A percentile compares a stretch with the other conserved stretches of the same genome.
Conservation (phyloP, 2,113 vertebrate species). For the Tachycineta bicolor region DNA sequence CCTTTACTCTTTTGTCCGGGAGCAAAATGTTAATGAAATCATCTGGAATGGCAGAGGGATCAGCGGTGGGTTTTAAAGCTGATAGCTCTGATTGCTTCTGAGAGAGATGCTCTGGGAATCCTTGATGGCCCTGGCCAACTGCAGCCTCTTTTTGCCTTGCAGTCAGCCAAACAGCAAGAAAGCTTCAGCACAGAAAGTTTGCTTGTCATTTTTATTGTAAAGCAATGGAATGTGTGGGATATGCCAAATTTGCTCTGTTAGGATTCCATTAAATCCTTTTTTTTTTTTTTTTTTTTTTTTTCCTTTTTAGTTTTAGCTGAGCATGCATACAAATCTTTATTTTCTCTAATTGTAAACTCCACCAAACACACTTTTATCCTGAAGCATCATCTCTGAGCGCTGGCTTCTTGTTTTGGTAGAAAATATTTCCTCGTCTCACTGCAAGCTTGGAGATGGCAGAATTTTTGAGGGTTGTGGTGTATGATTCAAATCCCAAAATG, state of each 20-base stretch:
- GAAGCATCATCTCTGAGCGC: neutral
- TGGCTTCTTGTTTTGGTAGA: neutral
- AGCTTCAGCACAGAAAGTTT: neutral
- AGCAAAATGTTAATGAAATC: neutral
- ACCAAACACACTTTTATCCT: neutral
- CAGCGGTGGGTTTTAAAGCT: neutral
- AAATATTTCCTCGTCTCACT: neutral
- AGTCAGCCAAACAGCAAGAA: neutral
- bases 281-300: neutral
- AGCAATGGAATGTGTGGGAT: neutral
- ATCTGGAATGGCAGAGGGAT: neutral
- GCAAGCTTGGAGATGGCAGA: neutral
- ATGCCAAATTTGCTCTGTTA: neutral
- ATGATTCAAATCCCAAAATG: neutral
- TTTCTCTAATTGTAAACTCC: neutral
- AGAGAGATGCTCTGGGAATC: neutral
- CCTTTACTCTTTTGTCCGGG: neutral
- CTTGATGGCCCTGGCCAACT: neutral
- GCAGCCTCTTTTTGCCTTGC: neutral
- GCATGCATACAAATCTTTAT: neutral
- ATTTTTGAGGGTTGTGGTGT: neutral
- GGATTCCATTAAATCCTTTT: neutral
- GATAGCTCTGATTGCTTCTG: neutral
- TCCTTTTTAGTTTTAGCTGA: neutral
- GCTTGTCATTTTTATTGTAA: neutral